Base-by-base conservation (phyloP, 2,797 vertebrate species). In the Megalops cyprinoides region DNA sequence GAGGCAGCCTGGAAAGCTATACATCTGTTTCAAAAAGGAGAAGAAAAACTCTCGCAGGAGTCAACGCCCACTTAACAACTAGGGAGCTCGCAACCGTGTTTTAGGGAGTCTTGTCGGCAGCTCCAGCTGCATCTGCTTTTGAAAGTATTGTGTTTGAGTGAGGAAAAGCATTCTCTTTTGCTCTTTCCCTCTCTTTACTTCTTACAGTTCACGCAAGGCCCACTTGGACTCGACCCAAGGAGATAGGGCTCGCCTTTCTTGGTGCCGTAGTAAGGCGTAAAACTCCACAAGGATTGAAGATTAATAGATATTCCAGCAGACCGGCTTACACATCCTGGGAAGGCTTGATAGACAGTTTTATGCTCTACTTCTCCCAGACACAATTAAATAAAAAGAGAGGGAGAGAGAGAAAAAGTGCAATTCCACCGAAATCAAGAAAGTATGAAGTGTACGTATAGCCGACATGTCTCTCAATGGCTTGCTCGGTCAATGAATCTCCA, bases 301-400 rank as follows among this genome's bases (percentile, higher is more conserved):
- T 77, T 76, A 77, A 60, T 77, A 77, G 56, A 58, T 77, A 62
- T 77, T 62, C 37, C 76, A 42, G 56, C 31, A 31, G 56, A 37
- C 55, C 44, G 60, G 53, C 76, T 58, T 25, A 62, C 55, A 77
- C 37, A 60, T 77, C 56, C 76, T 25, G 55, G 55, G 56, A 62
- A 60, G 76, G 76, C 56, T 77, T 77, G 56, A 77, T 62, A 77
- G 76, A 77, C 62, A 77, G 48, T 42, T 58, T 76, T 76, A 76
- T 51, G 44, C 74, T 67, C 74, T 48, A 46, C 44, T 67, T 60
- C 28, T 81, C 48, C 56, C 74, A 76, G 55, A 81, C 34, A 25
- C 58, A 65, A 81, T 81, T 65, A 76, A 48, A 76, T 48, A 65
- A 76, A 76, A 62, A 76, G 71, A 46, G 44, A 3, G 69, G 46